Percentiles rank a stretch among this genome's conserved stretches.
phyloP scores from a whole-genome alignment of 2,888 invertebrate genomes.

The Andrena minutula region DNA sequence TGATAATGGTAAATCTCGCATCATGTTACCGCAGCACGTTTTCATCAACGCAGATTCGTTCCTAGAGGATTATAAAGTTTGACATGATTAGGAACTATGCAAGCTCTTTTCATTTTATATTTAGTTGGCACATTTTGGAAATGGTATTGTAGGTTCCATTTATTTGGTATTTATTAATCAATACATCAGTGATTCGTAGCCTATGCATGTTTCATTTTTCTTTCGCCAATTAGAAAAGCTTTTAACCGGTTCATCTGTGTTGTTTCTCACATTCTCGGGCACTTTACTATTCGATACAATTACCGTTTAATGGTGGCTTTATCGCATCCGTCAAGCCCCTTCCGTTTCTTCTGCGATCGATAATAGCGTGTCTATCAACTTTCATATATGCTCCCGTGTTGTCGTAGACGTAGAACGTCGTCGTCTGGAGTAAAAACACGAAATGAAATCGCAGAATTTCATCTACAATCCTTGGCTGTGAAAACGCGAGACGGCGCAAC shows the following conservation, averaged over 20 bases:
- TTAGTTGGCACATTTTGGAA: neutral
- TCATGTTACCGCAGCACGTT: conserved; percentile 38
- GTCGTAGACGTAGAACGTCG: conserved; percentile 27
- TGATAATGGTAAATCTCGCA: conserved; percentile 42
- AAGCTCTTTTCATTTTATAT: neutral
- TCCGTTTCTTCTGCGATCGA: conserved; percentile 47
- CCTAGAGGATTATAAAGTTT: conserved; percentile 33
- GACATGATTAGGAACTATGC: neutral
- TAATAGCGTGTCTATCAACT: conserved; percentile 29
- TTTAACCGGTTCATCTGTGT: conserved; percentile 25
- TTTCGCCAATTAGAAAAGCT: conserved; percentile 19
- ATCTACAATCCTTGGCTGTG: conserved; percentile 2
- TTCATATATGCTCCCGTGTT: neutral
- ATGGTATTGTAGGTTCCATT: neutral
- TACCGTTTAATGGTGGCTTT: conserved; percentile 43
- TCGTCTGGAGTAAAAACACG: neutral
- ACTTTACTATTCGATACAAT: conserved; percentile 31
- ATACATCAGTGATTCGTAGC: neutral
- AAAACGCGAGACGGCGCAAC: neutral
- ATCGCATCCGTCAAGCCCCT: conserved; percentile 36
- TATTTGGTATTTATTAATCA: neutral
- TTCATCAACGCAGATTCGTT: conserved; percentile 39
- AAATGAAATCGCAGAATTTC: neutral
- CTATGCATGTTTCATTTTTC: neutral
- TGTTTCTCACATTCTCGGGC: conserved; percentile 9